phyloP scores from a whole-genome alignment of 1,140 invertebrate genomes.

The Arctopsyche grandis region DNA sequence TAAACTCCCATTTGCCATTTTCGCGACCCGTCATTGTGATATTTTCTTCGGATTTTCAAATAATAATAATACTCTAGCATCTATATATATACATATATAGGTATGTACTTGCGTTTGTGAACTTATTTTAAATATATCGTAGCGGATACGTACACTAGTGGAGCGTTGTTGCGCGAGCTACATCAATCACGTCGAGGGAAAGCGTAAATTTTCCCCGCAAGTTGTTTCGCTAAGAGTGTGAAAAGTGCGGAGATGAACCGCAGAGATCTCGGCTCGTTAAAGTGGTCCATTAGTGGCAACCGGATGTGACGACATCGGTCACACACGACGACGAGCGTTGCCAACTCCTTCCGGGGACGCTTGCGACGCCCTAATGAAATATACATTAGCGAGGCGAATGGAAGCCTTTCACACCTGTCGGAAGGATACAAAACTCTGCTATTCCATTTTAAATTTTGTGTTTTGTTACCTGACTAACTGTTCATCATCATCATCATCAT shows the following conservation, averaged over 20 bases:
- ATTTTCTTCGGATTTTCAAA: no score
- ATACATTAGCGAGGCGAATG: conserved; percentile 47
- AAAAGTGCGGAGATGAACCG: conserved; percentile 21
- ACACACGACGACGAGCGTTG: conserved; percentile 44
- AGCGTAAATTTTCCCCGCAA: background rate
- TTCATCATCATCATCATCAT: no score
- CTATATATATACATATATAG: no score
- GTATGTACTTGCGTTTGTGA: no score
- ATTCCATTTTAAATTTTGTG: background rate
- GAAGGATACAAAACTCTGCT: background rate
- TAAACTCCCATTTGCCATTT: no score
- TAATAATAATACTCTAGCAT: no score
- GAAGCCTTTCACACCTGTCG: conserved; percentile 37
- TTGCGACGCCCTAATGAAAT: conserved; percentile 49
- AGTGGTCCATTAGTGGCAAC: conserved; percentile 40
- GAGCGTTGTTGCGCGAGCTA: background rate
- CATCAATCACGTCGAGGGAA: conserved; percentile 10
- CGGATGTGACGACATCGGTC: conserved; percentile 48
- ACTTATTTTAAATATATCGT: no score
- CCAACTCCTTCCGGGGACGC: conserved; percentile 42
- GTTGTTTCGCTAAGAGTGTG: conserved; percentile 20
- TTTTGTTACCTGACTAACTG: no score
- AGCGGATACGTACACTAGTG: background rate
- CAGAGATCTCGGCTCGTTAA: conserved; percentile 41
- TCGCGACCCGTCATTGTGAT: no score